Evolutionary conservation across 2,797 vertebrate genomes (phyloP), one percentile per base, ranked within the genome.

Genomic region (Eulemur coronatus): DNA sequence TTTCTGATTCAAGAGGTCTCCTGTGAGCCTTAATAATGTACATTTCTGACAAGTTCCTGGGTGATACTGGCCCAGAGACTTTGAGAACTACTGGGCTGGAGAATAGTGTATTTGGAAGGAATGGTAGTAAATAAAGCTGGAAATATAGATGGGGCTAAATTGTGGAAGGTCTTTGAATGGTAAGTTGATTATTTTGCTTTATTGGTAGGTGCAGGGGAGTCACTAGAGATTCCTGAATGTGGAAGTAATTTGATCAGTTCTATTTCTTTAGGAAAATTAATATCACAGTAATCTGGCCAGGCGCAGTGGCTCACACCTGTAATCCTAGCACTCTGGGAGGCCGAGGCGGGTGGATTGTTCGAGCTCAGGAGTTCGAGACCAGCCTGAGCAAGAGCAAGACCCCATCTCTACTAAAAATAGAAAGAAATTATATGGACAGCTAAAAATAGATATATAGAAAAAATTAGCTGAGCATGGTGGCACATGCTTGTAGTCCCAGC

Each of bases 131-230:
- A 78, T 85, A 86, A 57, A 69, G 11, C 24, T 87, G 30, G 65
- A 76, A 91, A 84, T 67, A 63, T 33, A 84, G 67, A 92, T 67
- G 35, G 11, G 63, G 6, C 24, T 70, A 28, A 22, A 81, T 10
- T 91, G 46, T 91, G 43, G 63, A 94, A 89, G 41, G 43, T 78
- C 11, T 69, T 89, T 67, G 59, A 87, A 78, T 82, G n/a, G 41
- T 90, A 95, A 63, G 13, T 11, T 90, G n/a, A 89, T 4, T 59
- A 84, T 94, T 93, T 93, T 81, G 24, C 89, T 91, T 91, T 84
- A 67, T 75, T 94, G 43, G 13, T 75, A 88, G 52, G 9, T 72
- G 10, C 48, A 43, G 3, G 22, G 33, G 33, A 95, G 55, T 28
- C 35, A 69, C 28, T 65, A 4, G 50, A 35, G 48, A 86, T 65